Conservation (phyloP, 2,113 vertebrate species). For the Malaclemys terrapin region DNA sequence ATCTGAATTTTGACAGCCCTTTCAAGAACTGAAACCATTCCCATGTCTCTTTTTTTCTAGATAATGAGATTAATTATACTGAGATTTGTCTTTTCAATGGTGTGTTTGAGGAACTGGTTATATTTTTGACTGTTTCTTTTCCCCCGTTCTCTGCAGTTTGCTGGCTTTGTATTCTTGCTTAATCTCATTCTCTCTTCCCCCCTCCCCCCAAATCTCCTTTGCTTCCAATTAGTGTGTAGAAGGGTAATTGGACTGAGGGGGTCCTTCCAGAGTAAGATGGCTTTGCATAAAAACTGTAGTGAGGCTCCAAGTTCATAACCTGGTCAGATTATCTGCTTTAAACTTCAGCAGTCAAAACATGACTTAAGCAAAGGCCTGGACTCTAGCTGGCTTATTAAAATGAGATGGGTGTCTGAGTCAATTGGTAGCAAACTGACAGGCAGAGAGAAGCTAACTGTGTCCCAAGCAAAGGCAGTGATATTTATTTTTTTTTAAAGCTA, state of each 20-base stretch:
- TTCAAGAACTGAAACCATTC: not conserved
- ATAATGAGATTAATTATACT: slow-evolving; percentile 61
- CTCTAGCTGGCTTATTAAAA: not conserved
- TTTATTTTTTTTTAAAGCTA: not conserved
- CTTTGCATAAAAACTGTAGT: not conserved
- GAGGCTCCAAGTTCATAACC: not conserved
- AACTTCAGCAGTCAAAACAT: not conserved
- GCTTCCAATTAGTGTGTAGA: not conserved
- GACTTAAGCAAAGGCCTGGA: not conserved
- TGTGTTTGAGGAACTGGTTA: not conserved
- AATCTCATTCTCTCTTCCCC: not conserved
- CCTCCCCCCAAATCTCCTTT: not conserved
- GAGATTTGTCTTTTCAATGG: not conserved
- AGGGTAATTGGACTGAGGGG: not conserved
- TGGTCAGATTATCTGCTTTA: too few species aligned
- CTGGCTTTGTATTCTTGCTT: accelerated
- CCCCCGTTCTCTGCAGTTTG: not conserved
- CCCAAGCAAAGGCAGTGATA: not conserved
- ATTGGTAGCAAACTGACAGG: not conserved
- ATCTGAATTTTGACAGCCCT: not conserved
- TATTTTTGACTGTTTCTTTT: accelerated
- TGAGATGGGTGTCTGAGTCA: not conserved
- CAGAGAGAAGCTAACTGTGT: not conserved
- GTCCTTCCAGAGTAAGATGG: not conserved
- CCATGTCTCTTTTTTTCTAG: not conserved